phyloP scores from a whole-genome alignment of 2,888 invertebrate genomes.

The Psylliodes chrysocephalus region DNA sequence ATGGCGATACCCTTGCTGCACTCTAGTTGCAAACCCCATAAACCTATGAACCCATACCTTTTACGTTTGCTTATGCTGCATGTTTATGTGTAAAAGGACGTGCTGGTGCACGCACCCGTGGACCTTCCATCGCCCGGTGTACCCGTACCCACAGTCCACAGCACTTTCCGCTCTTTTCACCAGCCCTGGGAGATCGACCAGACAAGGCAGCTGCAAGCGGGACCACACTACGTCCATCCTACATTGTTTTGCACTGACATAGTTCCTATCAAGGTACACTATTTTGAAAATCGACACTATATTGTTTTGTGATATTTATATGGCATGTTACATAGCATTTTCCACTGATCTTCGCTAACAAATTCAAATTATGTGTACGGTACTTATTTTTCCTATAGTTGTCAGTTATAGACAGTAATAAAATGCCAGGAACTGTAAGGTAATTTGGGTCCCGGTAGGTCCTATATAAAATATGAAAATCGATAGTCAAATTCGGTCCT shows the following conservation, averaged over 20 bases:
- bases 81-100: constrained; percentile 66
- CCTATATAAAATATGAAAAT: too few relatives aligned
- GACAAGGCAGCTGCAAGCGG: constrained; percentile 64
- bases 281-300: constrained; percentile 21
- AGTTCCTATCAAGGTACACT: constrained; percentile 68
- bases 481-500: too few relatives aligned
- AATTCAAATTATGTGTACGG: too few relatives aligned
- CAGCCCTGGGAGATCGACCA: constrained; percentile 77
- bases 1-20: constrained; percentile 36
- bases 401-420: too few relatives aligned
- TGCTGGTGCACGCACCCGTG: constrained; percentile 65
- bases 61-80: constrained; percentile 61
- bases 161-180: constrained; percentile 71
- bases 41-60: constrained; percentile 22
- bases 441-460: too few relatives aligned
- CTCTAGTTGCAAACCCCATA: constrained; percentile 41
- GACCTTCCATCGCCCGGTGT: constrained; percentile 61
- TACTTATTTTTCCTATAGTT: too few relatives aligned
- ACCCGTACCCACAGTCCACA: constrained; percentile 63
- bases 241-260: constrained; percentile 65
- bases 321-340: background rate
- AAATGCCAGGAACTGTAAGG: too few relatives aligned
- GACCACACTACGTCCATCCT: constrained; percentile 60
- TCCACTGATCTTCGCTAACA: background rate
- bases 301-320: constrained; percentile 1